Evolutionary conservation across 2,888 invertebrate genomes (phyloP).

Genomic region (Lacanobia wlatinum): DNA sequence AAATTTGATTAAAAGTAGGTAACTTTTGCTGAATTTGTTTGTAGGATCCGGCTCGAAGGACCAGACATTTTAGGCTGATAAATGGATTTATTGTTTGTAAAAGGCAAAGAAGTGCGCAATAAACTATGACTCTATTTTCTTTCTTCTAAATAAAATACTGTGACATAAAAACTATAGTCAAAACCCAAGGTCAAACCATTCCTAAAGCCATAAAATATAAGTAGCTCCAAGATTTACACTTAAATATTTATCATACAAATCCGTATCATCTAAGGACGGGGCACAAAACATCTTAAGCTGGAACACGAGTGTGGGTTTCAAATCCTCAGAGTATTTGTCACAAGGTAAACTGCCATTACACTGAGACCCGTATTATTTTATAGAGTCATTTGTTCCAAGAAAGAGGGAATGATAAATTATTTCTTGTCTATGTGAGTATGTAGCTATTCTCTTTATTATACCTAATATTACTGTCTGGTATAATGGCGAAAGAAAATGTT

Average conservation of each 20-base stretch:
- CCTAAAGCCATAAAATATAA: slow-evolving; percentile 29
- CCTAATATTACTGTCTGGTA: slow-evolving; percentile 33
- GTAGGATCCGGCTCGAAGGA: slow-evolving; percentile 12
- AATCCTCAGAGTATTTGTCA: slow-evolving; percentile 69
- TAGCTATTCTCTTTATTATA: slow-evolving; percentile 40
- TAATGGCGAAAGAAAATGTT: slow-evolving; percentile 40
- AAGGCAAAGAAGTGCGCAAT: neutral
- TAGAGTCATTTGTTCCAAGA: slow-evolving; percentile 64
- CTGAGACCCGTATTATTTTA: slow-evolving; percentile 64
- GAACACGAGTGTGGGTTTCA: slow-evolving; percentile 54
- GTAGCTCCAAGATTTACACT: slow-evolving; percentile 24
- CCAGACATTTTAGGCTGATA: neutral
- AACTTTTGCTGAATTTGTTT: neutral
- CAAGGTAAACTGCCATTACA: slow-evolving; percentile 67
- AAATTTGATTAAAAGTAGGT: too few relatives aligned
- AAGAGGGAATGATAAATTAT: slow-evolving; percentile 62
- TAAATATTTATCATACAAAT: slow-evolving; percentile 62
- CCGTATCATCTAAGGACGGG: slow-evolving; percentile 41
- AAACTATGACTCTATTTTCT: slow-evolving; percentile 18
- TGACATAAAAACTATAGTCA: neutral
- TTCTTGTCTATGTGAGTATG: slow-evolving; percentile 36
- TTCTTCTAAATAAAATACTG: slow-evolving; percentile 3
- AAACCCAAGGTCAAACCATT: neutral
- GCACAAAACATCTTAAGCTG: slow-evolving; percentile 49
- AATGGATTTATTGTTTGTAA: neutral